Percentiles rank a stretch among this genome's conserved stretches.
These are phyloP conservation scores for Dipodomys ordii DNA, from an alignment of 2,113 vertebrate species.

Conservation along the genomic window DNA sequence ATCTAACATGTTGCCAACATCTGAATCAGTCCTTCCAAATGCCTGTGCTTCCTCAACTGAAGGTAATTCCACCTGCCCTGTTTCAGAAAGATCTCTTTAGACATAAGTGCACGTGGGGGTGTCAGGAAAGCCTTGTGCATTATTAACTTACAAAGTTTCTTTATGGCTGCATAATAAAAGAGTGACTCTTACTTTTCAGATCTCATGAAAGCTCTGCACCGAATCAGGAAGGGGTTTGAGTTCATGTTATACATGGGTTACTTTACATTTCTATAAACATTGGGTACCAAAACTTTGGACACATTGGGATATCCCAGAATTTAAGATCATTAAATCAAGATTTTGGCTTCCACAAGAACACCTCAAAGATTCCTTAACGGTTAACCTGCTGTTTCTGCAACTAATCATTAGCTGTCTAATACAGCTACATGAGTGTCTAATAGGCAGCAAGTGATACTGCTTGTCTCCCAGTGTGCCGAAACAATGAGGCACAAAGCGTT, in stretches of 20 bases:
- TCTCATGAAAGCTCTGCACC: constrained; percentile 50
- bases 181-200: constrained; percentile 30
- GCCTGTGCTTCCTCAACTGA: neutral
- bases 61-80: constrained; percentile 49
- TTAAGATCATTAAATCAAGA: constrained; percentile 21
- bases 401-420: neutral
- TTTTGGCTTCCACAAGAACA: constrained; percentile 31
- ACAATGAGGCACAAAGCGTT: neutral
- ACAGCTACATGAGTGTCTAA: neutral
- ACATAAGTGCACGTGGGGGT: neutral
- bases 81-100: constrained; percentile 33
- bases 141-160: constrained; percentile 26
- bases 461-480: neutral
- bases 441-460: neutral
- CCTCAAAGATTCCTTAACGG: constrained; percentile 40
- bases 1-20: neutral
- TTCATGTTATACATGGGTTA: neutral
- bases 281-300: neutral
- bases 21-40: constrained; percentile 14
- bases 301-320: neutral
- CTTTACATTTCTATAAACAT: neutral
- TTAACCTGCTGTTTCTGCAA: constrained; percentile 34
- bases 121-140: constrained; percentile 18
- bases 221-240: constrained; percentile 31
- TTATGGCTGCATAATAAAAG: constrained; percentile 29